Evolutionary conservation across 92 coral and sea anemone species (phyloP), one percentile per base, ranked within the genome.

Genomic region (Diadumene lineata): DNA sequence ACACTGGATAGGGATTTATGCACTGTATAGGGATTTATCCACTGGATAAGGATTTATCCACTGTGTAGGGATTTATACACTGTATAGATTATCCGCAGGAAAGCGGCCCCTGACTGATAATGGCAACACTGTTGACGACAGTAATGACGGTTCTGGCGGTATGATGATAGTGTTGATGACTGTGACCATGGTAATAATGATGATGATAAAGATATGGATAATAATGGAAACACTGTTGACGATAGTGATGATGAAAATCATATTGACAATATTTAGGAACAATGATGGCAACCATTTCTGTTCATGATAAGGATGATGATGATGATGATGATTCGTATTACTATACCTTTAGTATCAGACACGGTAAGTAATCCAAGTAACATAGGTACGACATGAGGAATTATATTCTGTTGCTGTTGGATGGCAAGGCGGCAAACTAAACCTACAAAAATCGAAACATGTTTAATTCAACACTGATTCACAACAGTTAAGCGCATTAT

Each of bases 381-480:
- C 68, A 87, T 26, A 64, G 79, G 70, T 8, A 64, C 33, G 23
- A 93, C 66, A 26, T 80, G 89, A 24, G 76, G 75, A 11, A 79
- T 90, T 29, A 61, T 17, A 1, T 38, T 50, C 68, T 80, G 92
- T 19, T 66, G 46, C n/a, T 90, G 90, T 56, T 86, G 81, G 25
- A 90, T 53, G 31, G 87, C 87, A 60, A 85, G 38, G 32, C 82
- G 77, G 34, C 92, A 79, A 53, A 82, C 76, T 74, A 76, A 26
- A 1, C 96, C 96, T 90, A 68, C 31, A 60, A 53, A 27, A 66
- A 21, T 27, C n/a, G n/a, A n/a, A n/a, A n/a, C n/a, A n/a, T n/a
- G n/a, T n/a, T n/a, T n/a, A n/a, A n/a, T n/a, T n/a, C n/a, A n/a
- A n/a, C n/a, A n/a, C n/a, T n/a, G n/a, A n/a, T n/a, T n/a, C n/a